Evolutionary conservation across 2,113 vertebrate species (phyloP).

Genomic region (Melanostigma gelatinosum): DNA sequence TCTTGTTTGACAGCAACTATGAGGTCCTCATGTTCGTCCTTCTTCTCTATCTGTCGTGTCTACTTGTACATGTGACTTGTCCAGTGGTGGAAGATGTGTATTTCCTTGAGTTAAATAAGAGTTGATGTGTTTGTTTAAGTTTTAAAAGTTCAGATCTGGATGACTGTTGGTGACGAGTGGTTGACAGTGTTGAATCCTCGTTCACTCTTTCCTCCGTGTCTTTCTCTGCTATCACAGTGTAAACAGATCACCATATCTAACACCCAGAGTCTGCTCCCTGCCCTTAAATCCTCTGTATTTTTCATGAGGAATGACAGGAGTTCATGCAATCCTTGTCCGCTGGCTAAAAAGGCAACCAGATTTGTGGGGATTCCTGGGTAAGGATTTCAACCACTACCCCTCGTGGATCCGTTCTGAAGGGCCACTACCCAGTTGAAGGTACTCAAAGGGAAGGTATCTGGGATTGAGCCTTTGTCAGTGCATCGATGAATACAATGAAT

Average conservation of each 20-base stretch:
- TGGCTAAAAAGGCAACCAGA: not conserved
- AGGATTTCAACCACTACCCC: too few species aligned
- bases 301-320: conserved; percentile 60
- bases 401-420: too few species aligned
- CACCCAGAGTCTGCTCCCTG: conserved; percentile 49
- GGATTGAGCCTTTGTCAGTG: too few species aligned
- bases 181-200: not conserved
- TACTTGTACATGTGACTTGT: not conserved
- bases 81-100: not conserved
- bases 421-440: too few species aligned
- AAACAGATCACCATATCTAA: conserved; percentile 60
- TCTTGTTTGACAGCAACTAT: not conserved
- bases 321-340: conserved; percentile 49
- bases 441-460: too few species aligned
- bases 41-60: not conserved
- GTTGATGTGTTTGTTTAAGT: not conserved
- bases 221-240: conserved; percentile 14
- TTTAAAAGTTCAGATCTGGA: not conserved
- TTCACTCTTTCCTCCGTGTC: not conserved
- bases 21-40: not conserved
- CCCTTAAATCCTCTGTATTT: conserved; percentile 49
- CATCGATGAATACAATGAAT: too few species aligned
- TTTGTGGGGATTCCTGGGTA: not conserved
- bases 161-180: not conserved
- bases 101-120: not conserved